A percentile compares a stretch with the other conserved stretches of the same genome.
These are phyloP conservation scores for Armadillidium nasatum DNA, from an alignment of 1,140 invertebrate genomes.

Conservation along the genomic window DNA sequence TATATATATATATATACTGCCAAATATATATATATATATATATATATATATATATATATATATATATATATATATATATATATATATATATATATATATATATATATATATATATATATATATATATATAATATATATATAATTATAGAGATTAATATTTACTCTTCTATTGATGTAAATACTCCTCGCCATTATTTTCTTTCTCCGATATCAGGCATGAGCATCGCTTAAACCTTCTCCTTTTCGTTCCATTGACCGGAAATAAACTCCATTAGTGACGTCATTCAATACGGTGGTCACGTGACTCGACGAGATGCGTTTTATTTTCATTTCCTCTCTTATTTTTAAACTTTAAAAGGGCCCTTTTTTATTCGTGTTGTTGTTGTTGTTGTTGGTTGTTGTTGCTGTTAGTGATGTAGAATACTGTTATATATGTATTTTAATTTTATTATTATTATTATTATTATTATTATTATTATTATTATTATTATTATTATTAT, in stretches of 20 bases:
- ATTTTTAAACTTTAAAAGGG: background rate
- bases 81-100: too few species aligned
- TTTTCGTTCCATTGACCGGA: background rate
- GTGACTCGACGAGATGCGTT: background rate
- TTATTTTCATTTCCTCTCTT: background rate
- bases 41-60: background rate
- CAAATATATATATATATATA: constrained; percentile 6
- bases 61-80: too few species aligned
- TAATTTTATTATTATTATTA: too few species aligned
- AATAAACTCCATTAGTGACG: background rate
- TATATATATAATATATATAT: constrained; percentile 1
- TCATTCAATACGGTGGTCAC: background rate
- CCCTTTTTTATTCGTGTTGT: background rate
- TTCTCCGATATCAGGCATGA: background rate
- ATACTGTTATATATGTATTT: too few species aligned
- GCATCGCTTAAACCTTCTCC: background rate
- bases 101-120: constrained; percentile 6
- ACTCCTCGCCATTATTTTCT: too few species aligned
- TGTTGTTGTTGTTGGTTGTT: too few species aligned
- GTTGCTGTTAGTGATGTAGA: too few species aligned
- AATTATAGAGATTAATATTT: background rate
- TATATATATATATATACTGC: too few species aligned
- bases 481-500: too few species aligned
- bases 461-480: too few species aligned
- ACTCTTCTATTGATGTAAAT: too few species aligned